A percentile compares a stretch with the other conserved stretches of the same genome.
These are phyloP conservation scores for Pharmacophagus antenor DNA, from an alignment of 2,888 invertebrate species.

Conservation along the genomic window DNA sequence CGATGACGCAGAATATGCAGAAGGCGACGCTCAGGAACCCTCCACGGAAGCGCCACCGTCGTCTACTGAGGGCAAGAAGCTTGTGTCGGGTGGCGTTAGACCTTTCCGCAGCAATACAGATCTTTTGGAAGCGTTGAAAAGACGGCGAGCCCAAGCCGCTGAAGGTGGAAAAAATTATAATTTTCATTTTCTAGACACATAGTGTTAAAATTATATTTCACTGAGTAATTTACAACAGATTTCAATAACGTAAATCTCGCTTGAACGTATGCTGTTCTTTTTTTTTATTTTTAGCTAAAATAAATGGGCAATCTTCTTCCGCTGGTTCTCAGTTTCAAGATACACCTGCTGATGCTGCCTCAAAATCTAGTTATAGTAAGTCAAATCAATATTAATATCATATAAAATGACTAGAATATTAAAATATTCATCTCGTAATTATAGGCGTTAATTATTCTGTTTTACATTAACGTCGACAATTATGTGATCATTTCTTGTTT, in stretches of 20 bases:
- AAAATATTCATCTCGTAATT: not conserved
- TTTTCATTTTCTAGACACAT: not conserved
- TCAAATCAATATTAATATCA: conserved; percentile 23
- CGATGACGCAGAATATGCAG: conserved; percentile 76
- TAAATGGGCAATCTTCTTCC: conserved; percentile 47
- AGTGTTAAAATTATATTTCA: not conserved
- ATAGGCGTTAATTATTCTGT: not conserved
- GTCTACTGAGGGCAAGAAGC: conserved; percentile 86
- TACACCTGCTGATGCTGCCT: conserved; percentile 47
- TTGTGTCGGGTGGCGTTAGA: conserved; percentile 83
- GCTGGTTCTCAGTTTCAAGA: conserved; percentile 41
- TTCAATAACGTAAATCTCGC: not conserved
- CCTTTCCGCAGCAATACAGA: conserved; percentile 91
- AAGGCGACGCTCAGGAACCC: conserved; percentile 68
- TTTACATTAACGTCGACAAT: too few species aligned
- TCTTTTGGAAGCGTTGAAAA: conserved; percentile 86
- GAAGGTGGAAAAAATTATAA: conserved; percentile 58
- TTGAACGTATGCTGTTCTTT: not conserved
- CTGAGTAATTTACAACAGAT: not conserved
- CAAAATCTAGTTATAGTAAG: conserved; percentile 67
- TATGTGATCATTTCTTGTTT: too few species aligned
- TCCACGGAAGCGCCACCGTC: conserved; percentile 80
- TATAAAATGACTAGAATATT: not conserved
- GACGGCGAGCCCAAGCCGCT: conserved; percentile 85
- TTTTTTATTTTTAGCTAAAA: conserved; percentile 57